Base-by-base conservation (phyloP, 2,113 vertebrate genomes). In the Mystacornis crossleyi region DNA sequence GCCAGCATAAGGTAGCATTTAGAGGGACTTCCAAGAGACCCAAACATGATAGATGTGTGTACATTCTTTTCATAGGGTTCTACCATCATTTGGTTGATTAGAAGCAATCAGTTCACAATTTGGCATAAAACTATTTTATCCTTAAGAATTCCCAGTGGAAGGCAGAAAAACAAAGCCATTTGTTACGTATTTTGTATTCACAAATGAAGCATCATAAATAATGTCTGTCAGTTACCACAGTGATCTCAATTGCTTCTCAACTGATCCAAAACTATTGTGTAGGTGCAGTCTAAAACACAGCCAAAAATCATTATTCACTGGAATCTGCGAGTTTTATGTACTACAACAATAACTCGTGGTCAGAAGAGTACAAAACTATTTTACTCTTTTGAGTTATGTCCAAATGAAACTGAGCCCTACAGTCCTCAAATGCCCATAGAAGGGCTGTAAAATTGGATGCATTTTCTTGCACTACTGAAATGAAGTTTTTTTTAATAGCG, bases 61-160 rank as follows among this genome's bases (percentile, higher is more conserved):
- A 51, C 54, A 71, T 43, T 81, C 43, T 83, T 92, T 90, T 78
- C 85, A 83, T 50, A 60, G 64, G 75, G 64, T 67, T 94, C 60
- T 48, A 89, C 85, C 47, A 96, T 95, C 88, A 94, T 89, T 86
- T 89, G 92, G 71, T 80, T 95, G 92, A 96, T 96, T 94, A 97
- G 75, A 93, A 90, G 69, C 79, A 94, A 97, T 96, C 85, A 89
- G 67, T 91, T 95, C 88, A 94, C 85, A 80, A 94, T 94, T 95
- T 97, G 92, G 91, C 85, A 88, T 51, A 86, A 81, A 92, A 77
- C 79, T 79, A 31, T 64, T 51, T 83, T 69, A 91, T 45, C 38
- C 61, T n/a, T 64, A 94, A 81, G 78, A 95, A 89, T 33, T 67
- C 74, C 70, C 75, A 89, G 53, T 9, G 89, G 70, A 55, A 86